These are phyloP conservation scores for Leptestheria dahalacensis DNA, from an alignment of 1,140 invertebrate species.

Conservation along the genomic window DNA sequence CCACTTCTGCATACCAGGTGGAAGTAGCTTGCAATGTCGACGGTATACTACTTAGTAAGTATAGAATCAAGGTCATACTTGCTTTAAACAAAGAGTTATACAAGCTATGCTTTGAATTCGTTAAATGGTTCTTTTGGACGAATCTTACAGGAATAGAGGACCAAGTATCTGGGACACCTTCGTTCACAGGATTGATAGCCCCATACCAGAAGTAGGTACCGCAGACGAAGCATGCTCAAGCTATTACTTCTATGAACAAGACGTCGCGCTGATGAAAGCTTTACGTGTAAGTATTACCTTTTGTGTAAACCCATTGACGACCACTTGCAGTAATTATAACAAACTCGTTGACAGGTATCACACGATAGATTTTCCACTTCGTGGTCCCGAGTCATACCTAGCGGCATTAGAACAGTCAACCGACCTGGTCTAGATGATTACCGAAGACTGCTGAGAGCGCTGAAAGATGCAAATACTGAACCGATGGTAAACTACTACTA, in stretches of 20 bases:
- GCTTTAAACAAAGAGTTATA: neutral
- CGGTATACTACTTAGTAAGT: slow-evolving; percentile 27
- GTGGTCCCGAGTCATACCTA: slow-evolving; percentile 25
- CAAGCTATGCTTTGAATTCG: neutral
- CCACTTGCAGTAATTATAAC: no score
- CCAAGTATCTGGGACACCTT: slow-evolving; percentile 40
- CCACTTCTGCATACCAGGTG: slow-evolving; percentile 44
- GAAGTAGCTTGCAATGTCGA: slow-evolving; percentile 53
- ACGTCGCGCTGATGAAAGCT: slow-evolving; percentile 31
- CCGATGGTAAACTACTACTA: slow-evolving; percentile 19
- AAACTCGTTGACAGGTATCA: slow-evolving; percentile 9
- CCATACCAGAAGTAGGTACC: slow-evolving; percentile 30
- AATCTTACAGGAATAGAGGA: slow-evolving; percentile 20
- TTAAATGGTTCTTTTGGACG: neutral
- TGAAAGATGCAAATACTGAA: slow-evolving; percentile 18
- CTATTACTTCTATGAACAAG: slow-evolving; percentile 35
- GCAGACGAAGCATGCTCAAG: slow-evolving; percentile 41
- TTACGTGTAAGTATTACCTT: slow-evolving; percentile 24
- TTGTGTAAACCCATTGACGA: neutral
- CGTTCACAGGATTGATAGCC: slow-evolving; percentile 24
- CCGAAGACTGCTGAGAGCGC: slow-evolving; percentile 20
- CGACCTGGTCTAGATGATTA: slow-evolving; percentile 26
- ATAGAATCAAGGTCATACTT: no score
- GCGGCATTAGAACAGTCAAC: slow-evolving; percentile 22
- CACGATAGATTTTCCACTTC: slow-evolving; percentile 24